Base-by-base conservation (phyloP, 2,113 vertebrate genomes). In the Nothoprocta perdicaria region DNA sequence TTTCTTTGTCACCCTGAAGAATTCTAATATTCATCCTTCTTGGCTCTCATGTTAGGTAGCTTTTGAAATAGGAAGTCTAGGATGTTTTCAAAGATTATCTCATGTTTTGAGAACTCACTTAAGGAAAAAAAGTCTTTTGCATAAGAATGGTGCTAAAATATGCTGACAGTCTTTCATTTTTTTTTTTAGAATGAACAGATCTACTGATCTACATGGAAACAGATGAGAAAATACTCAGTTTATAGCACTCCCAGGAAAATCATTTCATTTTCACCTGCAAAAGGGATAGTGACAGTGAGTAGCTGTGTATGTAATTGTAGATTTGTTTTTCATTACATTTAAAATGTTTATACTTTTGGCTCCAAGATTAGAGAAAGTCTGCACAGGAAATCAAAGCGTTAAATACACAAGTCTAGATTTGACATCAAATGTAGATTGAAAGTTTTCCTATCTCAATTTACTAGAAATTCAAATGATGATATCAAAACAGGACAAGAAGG, bases 401-500 rank as follows among this genome's bases (percentile, higher is more conserved):
- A 89, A 94, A 89, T 69, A 35, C n/a, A 82, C 58, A 78, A 1
- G 0, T 80, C 57, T 91, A 6, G 5, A 89, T 86, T 77, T 82
- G 67, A 90, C 66, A 91, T 86, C 46, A 86, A 83, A 90, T 92
- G 31, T 80, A 81, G 31, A 88, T 38, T 41, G 57, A 71, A 91
- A 84, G 45, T 84, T 94, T 92, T 94, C 78, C 95, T 82, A 94
- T 88, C 81, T 95, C 90, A 83, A 69, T 94, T 96, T 87, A 95
- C 69, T 75, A 95, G 48, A 95, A 90, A 94, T 91, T 94, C 72
- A 96, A 91, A 90, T 81, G 66, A 83, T 69, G 66, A 81, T 94
- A 93, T 92, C 76, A 80, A 94, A 91, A 94, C 50, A 96, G 77
- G 90, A 85, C 75, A 96, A 91, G 85, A 95, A 66, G 92, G 50